These are phyloP conservation scores for Forpus xanthops DNA, from an alignment of 2,797 vertebrate genomes.

Conservation along the genomic window DNA sequence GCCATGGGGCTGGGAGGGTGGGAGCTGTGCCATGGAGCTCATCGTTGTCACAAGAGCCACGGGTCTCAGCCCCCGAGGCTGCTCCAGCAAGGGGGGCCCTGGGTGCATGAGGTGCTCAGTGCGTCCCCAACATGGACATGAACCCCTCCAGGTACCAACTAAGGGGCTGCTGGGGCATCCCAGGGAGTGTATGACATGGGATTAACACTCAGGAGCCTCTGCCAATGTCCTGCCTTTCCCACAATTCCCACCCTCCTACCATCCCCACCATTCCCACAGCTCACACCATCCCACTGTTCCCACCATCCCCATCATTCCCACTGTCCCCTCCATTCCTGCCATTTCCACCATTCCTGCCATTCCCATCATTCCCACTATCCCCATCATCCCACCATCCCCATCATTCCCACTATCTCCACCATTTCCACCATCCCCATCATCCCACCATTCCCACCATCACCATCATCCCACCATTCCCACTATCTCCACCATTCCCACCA, in stretches of 20 bases:
- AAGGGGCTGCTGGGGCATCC: not conserved
- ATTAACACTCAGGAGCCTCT: not conserved
- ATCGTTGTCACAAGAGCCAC: not conserved
- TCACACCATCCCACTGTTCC: rapidly evolving
- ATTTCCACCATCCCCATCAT: too few relatives aligned
- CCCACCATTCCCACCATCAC: too few relatives aligned
- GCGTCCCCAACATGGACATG: rapidly evolving
- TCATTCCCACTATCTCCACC: too few relatives aligned
- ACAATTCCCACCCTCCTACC: not conserved
- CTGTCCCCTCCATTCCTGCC: too few relatives aligned
- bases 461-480: too few relatives aligned
- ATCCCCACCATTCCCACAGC: too few relatives aligned
- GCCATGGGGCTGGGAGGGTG: not conserved
- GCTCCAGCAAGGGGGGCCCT: not conserved
- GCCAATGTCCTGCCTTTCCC: not conserved
- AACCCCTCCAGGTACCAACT: too few relatives aligned
- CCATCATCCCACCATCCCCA: too few relatives aligned
- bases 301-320: too few relatives aligned
- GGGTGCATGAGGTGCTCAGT: rapidly evolving
- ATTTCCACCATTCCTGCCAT: rapidly evolving
- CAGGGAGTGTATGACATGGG: rapidly evolving
- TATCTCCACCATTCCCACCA: too few relatives aligned
- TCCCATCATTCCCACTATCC: not conserved
- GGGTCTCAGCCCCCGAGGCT: not conserved
- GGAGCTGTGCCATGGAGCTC: not conserved